Evolutionary conservation across 2,113 vertebrate genomes (phyloP).

Genomic region (Dissostichus mawsoni): DNA sequence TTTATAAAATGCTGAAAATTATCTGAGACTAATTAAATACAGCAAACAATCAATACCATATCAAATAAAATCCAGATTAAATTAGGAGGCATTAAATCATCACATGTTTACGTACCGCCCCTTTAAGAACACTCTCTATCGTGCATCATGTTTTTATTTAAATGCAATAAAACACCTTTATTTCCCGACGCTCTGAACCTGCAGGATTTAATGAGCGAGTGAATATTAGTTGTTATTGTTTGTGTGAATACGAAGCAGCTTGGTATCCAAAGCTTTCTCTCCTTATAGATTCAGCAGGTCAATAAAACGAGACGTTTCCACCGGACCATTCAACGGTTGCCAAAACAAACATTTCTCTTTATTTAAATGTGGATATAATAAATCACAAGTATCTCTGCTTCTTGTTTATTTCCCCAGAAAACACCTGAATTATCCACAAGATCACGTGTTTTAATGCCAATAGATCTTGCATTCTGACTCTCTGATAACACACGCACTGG

Average conservation of each 20-base stretch:
- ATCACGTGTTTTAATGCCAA: background rate
- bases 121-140: background rate
- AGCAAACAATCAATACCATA: too few relatives aligned
- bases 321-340: slow-evolving; percentile 72
- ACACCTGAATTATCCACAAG: slow-evolving; percentile 1
- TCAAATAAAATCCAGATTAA: too few relatives aligned
- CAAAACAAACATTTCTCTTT: slow-evolving; percentile 64
- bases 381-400: background rate
- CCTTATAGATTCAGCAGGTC: slow-evolving; percentile 27
- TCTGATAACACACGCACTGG: background rate
- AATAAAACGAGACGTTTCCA: slow-evolving; percentile 15
- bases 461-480: slow-evolving; percentile 24
- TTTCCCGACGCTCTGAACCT: background rate
- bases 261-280: slow-evolving; percentile 62
- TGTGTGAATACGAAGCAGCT: slow-evolving; percentile 39
- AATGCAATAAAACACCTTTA: background rate
- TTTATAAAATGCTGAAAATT: too few relatives aligned
- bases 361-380: slow-evolving; percentile 24
- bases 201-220: background rate
- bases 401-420: slow-evolving; percentile 33
- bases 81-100: too few relatives aligned
- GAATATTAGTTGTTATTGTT: background rate
- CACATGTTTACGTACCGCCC: background rate
- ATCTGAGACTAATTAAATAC: too few relatives aligned
- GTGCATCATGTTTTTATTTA: background rate